Base-by-base conservation (phyloP, 2,797 vertebrate species). In the Geotrypetes seraphini region DNA sequence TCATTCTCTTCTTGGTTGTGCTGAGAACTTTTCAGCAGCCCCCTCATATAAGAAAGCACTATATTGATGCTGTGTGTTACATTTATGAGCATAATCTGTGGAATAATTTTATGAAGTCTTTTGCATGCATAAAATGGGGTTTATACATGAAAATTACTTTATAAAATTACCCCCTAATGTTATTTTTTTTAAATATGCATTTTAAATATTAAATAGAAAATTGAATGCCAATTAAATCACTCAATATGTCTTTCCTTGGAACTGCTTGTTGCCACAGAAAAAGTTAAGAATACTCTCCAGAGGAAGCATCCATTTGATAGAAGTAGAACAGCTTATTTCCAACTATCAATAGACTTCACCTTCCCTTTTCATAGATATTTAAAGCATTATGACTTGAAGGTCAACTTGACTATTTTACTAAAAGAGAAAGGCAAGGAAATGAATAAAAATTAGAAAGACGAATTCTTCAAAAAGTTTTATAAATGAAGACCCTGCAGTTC, bases 401-500 rank as follows among this genome's bases (percentile, higher is more conserved):
- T 81, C 82, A 83, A 65, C 63, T 60, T 62, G 43, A 49, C 75
- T 69, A 63, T 74, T 66, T 81, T 57, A 13, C 46, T 62, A 59
- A 61, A 73, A 69, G 67, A 67, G 55, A 63, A 58, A 71, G 66
- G 75, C 69, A 81, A 73, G 86, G 83, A 82, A 90, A 69, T 44
- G 63, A 77, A 83, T 84, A 78, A 81, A 81, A 81, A 82, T 78
- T 81, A 39, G 67, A 86, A 73, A 73, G 79, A 82, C 79, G 71
- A 77, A 70, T 81, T 84, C 76, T 77, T 71, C 73, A 69, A 78
- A 77, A 84, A 80, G 81, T 84, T 84, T 69, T 73, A 82, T 78
- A 79, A 81, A 80, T 85, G 78, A 82, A 78, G 81, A 84, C 73
- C 77, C 71, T 55, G 66, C 66, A 71, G 75, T 83, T 85, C 87